These are phyloP conservation scores for Ectemnius lituratus DNA, from an alignment of 2,888 invertebrate genomes.

Conservation along the genomic window DNA sequence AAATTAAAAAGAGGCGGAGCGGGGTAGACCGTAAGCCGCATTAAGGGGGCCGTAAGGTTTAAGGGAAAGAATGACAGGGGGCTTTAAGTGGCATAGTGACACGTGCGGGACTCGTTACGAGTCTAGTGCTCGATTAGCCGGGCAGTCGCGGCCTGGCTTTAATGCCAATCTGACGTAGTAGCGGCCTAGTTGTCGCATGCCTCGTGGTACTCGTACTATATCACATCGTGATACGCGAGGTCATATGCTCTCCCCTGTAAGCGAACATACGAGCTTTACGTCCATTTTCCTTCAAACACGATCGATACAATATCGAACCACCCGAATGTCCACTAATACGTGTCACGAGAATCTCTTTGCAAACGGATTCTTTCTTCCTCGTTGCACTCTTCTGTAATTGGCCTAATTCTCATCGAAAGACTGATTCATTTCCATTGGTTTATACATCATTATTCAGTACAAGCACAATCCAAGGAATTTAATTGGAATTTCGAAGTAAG, in stretches of 20 bases:
- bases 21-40: too few relatives aligned
- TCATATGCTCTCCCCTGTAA: conserved; percentile 36
- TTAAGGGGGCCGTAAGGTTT: too few relatives aligned
- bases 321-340: conserved; percentile 39
- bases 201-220: conserved; percentile 28
- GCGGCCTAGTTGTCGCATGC: conserved; percentile 55
- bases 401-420: not conserved
- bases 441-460: too few relatives aligned
- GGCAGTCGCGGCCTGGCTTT: conserved; percentile 30
- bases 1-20: too few relatives aligned
- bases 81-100: not conserved
- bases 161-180: conserved; percentile 52
- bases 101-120: conserved; percentile 14
- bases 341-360: conserved; percentile 33
- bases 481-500: too few relatives aligned
- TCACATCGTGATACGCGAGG: conserved; percentile 44
- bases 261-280: conserved; percentile 21
- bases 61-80: too few relatives aligned
- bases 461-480: too few relatives aligned
- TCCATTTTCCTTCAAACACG: conserved; percentile 29
- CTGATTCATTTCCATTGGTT: too few relatives aligned
- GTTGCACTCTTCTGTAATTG: not conserved
- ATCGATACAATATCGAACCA: conserved; percentile 54
- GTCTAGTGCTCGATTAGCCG: conserved; percentile 11
- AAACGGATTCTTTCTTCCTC: conserved; percentile 18